Evolutionary conservation across 1,140 invertebrate genomes (phyloP).

Genomic region (Drosophila hydei): DNA sequence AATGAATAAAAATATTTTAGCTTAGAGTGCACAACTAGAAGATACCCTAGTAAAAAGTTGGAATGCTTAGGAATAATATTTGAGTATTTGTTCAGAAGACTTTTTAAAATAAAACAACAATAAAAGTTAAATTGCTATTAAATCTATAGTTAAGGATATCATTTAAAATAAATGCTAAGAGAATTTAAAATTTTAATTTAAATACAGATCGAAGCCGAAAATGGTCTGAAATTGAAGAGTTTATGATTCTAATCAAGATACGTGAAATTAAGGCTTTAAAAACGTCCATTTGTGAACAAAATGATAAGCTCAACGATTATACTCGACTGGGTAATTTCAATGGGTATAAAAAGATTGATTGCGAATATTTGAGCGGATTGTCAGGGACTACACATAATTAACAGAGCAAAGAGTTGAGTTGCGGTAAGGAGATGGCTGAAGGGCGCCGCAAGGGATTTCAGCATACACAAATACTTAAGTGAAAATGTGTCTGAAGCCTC

Average conservation of each 20-base stretch:
- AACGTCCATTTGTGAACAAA: too few relatives aligned
- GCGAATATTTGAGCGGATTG: slow-evolving; percentile 30
- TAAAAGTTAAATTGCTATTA: too few relatives aligned
- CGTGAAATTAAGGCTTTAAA: too few relatives aligned
- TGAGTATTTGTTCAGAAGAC: too few relatives aligned
- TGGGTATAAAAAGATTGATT: slow-evolving; percentile 22
- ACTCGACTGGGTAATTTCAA: background rate
- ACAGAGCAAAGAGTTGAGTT: slow-evolving; percentile 24
- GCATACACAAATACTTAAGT: slow-evolving; percentile 20
- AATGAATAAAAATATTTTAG: slow-evolving; percentile 41
- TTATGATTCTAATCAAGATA: too few relatives aligned
- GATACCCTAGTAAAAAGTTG: background rate
- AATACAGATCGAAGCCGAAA: too few relatives aligned
- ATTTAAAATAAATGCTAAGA: too few relatives aligned
- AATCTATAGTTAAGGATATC: too few relatives aligned
- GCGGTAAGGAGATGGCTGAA: slow-evolving; percentile 10
- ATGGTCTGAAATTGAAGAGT: too few relatives aligned
- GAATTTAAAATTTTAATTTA: too few relatives aligned
- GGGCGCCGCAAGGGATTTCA: slow-evolving; percentile 5
- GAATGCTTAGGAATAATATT: background rate
- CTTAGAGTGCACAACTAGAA: background rate
- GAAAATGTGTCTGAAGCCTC: slow-evolving; percentile 20
- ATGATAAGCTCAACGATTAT: background rate
- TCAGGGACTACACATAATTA: slow-evolving; percentile 31
- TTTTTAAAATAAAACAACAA: too few relatives aligned